Percentiles rank a stretch among this genome's conserved stretches.
These are phyloP conservation scores for Phoxinus dragarum DNA, from an alignment of 2,797 vertebrate genomes.

Conservation along the genomic window DNA sequence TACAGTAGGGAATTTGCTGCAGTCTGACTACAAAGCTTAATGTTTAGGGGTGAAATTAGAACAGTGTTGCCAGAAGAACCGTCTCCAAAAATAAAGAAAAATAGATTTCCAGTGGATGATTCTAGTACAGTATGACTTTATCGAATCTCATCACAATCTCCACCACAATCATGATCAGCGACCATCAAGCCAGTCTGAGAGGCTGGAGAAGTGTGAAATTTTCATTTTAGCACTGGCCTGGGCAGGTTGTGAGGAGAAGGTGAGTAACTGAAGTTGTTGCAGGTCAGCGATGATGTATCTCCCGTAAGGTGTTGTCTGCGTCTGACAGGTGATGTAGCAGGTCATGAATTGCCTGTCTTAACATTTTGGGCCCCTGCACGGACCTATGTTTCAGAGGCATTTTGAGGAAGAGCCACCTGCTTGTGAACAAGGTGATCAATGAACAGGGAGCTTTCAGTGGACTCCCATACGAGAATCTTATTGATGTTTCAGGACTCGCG, in stretches of 20 bases:
- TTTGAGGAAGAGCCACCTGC: slow-evolving; percentile 81
- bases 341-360: slow-evolving; percentile 71
- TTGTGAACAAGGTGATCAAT: slow-evolving; percentile 89
- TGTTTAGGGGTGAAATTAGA: slow-evolving; percentile 40
- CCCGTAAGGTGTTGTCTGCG: slow-evolving; percentile 70
- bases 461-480: slow-evolving; percentile 87
- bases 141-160: neutral
- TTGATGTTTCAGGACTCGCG: slow-evolving; percentile 91
- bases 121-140: neutral
- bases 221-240: slow-evolving; percentile 63
- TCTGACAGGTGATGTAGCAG: slow-evolving; percentile 76
- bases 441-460: slow-evolving; percentile 86
- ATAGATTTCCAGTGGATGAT: neutral
- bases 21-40: slow-evolving; percentile 37
- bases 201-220: slow-evolving; percentile 65
- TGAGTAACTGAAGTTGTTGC: slow-evolving; percentile 53
- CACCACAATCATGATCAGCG: slow-evolving; percentile 14
- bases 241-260: slow-evolving; percentile 43
- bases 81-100: neutral
- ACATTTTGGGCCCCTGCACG: slow-evolving; percentile 74
- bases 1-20: slow-evolving; percentile 50
- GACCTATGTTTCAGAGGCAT: slow-evolving; percentile 77
- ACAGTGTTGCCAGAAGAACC: neutral
- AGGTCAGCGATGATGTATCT: slow-evolving; percentile 77
- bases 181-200: slow-evolving; percentile 10